These are phyloP conservation scores for Melikaiella ostensackeni DNA, from an alignment of 2,888 invertebrate genomes.

Conservation along the genomic window DNA sequence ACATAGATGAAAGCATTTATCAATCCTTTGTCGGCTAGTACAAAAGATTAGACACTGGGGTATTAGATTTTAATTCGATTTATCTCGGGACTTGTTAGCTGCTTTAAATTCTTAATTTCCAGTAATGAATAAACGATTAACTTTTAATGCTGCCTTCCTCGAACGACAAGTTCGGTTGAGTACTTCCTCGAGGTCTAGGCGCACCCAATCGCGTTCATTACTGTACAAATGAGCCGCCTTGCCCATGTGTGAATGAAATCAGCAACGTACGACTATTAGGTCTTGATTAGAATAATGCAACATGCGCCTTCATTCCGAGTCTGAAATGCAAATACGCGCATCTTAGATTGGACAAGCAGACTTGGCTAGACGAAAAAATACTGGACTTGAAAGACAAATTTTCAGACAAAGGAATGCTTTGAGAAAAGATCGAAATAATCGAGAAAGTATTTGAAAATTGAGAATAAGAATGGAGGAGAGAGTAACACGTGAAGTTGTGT, in stretches of 20 bases:
- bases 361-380: conserved; percentile 20
- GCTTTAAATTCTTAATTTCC: conserved; percentile 29
- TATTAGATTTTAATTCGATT: conserved; percentile 4
- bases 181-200: conserved; percentile 50
- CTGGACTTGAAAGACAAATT: neutral
- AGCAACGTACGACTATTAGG: conserved; percentile 63
- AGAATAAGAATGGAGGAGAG: no score
- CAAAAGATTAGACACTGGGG: neutral
- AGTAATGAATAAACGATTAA: conserved; percentile 39
- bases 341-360: conserved; percentile 59
- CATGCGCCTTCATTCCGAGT: conserved; percentile 63
- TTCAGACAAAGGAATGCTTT: neutral
- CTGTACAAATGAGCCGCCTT: conserved; percentile 66
- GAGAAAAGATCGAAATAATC: neutral
- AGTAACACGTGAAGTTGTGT: neutral
- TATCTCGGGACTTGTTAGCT: conserved; percentile 3
- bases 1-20: conserved; percentile 49
- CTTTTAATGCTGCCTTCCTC: conserved; percentile 26
- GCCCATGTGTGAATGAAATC: conserved; percentile 65
- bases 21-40: conserved; percentile 6
- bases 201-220: conserved; percentile 69
- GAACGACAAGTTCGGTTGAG: conserved; percentile 41
- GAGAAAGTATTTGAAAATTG: no score
- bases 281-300: conserved; percentile 72
- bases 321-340: conserved; percentile 66